Evolutionary conservation across 2,113 vertebrate species (phyloP).

Genomic region (Salvator merianae): DNA sequence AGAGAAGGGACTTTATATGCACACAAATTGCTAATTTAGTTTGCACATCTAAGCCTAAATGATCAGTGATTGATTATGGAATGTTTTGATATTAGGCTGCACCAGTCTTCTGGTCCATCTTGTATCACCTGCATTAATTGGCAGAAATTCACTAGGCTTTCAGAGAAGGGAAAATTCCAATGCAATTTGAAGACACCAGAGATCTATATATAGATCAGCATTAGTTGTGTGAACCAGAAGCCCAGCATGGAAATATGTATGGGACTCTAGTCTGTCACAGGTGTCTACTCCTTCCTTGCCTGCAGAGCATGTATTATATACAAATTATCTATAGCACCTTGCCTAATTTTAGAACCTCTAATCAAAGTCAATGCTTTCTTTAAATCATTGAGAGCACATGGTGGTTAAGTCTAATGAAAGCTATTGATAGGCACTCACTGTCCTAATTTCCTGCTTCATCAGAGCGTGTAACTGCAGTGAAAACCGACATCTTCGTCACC

Average conservation of each 20-base stretch:
- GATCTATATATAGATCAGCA: no score
- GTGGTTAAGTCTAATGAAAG: constrained; percentile 77
- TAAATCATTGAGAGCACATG: constrained; percentile 73
- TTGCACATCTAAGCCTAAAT: constrained; percentile 44
- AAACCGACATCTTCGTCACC: constrained; percentile 99
- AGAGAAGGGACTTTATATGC: not conserved
- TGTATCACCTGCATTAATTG: no score
- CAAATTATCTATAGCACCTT: not conserved
- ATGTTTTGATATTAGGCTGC: not conserved
- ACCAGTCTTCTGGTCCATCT: not conserved
- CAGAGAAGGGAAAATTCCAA: not conserved
- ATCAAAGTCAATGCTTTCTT: constrained; percentile 73
- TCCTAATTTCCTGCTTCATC: constrained; percentile 92
- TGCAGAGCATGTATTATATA: not conserved
- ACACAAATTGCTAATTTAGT: not conserved
- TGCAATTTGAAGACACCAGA: not conserved
- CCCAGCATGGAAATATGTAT: no score
- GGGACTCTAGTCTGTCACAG: no score
- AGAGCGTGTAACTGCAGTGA: constrained; percentile 99
- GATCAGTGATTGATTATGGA: constrained; percentile 49
- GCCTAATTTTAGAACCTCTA: constrained; percentile 70
- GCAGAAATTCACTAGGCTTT: not conserved
- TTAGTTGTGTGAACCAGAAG: no score
- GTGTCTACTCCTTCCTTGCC: no score
- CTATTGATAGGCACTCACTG: constrained; percentile 83